Percentiles rank a stretch among this genome's conserved stretches.
Conservation (phyloP, 2,888 invertebrate genomes). For the Onthophagus sagittarius region DNA sequence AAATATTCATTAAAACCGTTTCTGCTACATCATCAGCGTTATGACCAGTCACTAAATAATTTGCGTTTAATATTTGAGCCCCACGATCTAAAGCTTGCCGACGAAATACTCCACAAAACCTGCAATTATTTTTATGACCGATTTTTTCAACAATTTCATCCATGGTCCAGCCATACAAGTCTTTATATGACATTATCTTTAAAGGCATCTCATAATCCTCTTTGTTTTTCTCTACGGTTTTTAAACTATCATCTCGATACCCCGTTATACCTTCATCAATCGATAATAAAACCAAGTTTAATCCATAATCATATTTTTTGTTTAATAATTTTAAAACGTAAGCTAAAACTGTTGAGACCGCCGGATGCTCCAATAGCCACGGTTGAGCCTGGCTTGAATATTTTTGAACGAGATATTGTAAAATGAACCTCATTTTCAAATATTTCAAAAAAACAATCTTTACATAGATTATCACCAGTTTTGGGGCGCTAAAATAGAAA, state of each 20-base stretch:
- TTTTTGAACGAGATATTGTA: conserved; percentile 75
- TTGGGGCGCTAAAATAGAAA: conserved; percentile 70
- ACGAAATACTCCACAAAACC: conserved; percentile 93
- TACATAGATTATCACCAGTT: conserved; percentile 88
- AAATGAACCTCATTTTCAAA: conserved; percentile 95
- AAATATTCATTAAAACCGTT: conserved; percentile 95
- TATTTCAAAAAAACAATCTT: conserved; percentile 88
- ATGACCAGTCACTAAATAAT: conserved; percentile 94
- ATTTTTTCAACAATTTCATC: conserved; percentile 90
- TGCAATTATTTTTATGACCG: conserved; percentile 92
- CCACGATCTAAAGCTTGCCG: conserved; percentile 95
- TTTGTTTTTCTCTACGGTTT: conserved; percentile 92
- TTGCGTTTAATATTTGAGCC: conserved; percentile 79
- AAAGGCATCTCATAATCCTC: conserved; percentile 91
- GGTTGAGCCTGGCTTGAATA: conserved; percentile 79
- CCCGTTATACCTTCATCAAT: conserved; percentile 98
- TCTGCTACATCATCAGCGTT: conserved; percentile 99
- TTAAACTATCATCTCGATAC: conserved; percentile 92
- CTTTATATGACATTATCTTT: conserved; percentile 94
- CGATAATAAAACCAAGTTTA: conserved; percentile 86
- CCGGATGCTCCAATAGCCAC: conserved; percentile 94
- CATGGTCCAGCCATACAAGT: conserved; percentile 99
- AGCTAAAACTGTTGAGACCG: conserved; percentile 93
- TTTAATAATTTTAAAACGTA: conserved; percentile 90
- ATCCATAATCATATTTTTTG: conserved; percentile 82